These are phyloP conservation scores for Desmophyllum pertusum DNA, from an alignment of 92 coral and sea anemone species.

Conservation along the genomic window DNA sequence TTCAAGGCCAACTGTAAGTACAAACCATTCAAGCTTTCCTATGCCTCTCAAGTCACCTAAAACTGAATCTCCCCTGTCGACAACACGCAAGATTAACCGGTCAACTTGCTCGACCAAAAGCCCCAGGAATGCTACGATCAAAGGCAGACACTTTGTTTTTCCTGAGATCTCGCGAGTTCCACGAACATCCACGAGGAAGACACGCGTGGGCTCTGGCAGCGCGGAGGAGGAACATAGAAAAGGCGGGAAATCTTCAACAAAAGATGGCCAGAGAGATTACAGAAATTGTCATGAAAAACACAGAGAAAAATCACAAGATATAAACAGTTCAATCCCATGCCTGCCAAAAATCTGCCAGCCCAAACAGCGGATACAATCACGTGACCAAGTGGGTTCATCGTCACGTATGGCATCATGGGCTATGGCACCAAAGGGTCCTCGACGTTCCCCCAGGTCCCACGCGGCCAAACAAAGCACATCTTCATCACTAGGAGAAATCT, in stretches of 20 bases:
- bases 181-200: not conserved
- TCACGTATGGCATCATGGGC: not conserved
- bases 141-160: not conserved
- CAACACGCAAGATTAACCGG: not conserved
- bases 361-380: not conserved
- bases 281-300: not conserved
- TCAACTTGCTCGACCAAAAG: not conserved
- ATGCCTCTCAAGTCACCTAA: not conserved
- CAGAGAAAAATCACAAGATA: not conserved
- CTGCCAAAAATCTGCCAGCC: not conserved
- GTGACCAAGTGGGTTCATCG: not conserved
- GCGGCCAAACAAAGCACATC: too few relatives aligned
- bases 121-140: not conserved
- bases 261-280: not conserved
- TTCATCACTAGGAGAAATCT: too few relatives aligned
- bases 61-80: not conserved
- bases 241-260: not conserved
- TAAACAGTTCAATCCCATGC: not conserved
- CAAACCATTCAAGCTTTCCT: too few relatives aligned
- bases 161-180: not conserved
- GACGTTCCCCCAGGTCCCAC: too few relatives aligned
- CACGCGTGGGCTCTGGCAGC: not conserved
- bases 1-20: too few relatives aligned
- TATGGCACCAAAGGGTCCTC: too few relatives aligned
- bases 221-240: not conserved